Conservation (phyloP, 2,797 vertebrate genomes). For the Brachyalestes nurse region DNA sequence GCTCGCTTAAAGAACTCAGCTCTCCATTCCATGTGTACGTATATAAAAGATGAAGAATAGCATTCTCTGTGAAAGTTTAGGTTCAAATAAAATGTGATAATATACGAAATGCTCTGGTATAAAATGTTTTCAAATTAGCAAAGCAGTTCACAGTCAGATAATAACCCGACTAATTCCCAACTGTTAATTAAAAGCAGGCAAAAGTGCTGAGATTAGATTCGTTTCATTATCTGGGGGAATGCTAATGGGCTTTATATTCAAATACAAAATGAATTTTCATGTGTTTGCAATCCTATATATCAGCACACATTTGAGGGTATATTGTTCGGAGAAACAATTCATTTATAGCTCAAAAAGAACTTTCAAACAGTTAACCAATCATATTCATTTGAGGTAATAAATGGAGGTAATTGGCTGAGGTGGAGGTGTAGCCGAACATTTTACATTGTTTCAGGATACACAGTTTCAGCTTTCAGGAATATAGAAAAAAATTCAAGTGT, state of each 20-base stretch:
- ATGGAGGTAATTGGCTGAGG: neutral
- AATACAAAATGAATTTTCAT: conserved; percentile 1
- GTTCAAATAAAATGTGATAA: neutral
- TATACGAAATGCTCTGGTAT: conserved; percentile 3
- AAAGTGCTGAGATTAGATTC: conserved; percentile 7
- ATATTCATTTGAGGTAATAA: neutral
- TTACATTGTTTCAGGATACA: too few relatives aligned
- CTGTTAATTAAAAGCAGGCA: conserved; percentile 31
- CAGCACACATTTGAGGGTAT: neutral
- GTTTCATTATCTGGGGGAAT: conserved; percentile 7
- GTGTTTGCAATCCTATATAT: neutral
- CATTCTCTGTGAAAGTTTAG: neutral
- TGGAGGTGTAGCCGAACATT: neutral
- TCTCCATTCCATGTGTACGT: neutral
- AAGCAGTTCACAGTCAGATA: conserved; percentile 18
- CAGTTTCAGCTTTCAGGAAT: too few relatives aligned
- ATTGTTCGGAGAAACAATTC: neutral
- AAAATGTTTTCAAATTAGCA: neutral
- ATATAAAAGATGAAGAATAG: neutral
- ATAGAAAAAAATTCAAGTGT: too few relatives aligned
- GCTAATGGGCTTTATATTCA: conserved; percentile 4
- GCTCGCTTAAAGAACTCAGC: neutral
- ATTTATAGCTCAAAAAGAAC: neutral
- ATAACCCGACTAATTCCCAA: conserved; percentile 21
- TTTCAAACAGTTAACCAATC: neutral